A percentile compares a stretch with the other conserved stretches of the same genome.
These are phyloP conservation scores for Eriosoma lanigerum DNA, from an alignment of 1,140 invertebrate species.

Conservation along the genomic window DNA sequence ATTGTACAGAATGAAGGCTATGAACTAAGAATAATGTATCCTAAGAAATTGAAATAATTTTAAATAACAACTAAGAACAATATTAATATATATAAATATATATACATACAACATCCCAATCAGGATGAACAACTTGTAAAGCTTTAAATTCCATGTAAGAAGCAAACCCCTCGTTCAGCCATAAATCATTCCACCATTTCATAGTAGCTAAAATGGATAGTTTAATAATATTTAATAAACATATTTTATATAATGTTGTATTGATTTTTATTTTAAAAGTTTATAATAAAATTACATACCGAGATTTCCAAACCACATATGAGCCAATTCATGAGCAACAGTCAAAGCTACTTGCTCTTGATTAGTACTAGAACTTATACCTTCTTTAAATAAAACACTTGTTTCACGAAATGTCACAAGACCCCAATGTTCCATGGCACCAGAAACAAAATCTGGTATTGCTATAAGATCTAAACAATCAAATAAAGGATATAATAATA, in stretches of 20 bases:
- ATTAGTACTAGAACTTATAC: constrained; percentile 70
- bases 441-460: constrained; percentile 92
- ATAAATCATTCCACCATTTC: constrained; percentile 91
- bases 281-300: constrained; percentile 60
- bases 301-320: constrained; percentile 90
- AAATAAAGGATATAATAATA: neutral
- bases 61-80: no score
- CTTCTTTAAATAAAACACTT: constrained; percentile 73
- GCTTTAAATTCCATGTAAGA: constrained; percentile 83
- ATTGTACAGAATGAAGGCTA: constrained; percentile 70
- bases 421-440: constrained; percentile 96
- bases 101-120: constrained; percentile 78
- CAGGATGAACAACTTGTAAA: constrained; percentile 69
- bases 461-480: constrained; percentile 79
- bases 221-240: neutral
- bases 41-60: constrained; percentile 49
- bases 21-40: constrained; percentile 53
- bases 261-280: no score
- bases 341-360: constrained; percentile 78
- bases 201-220: constrained; percentile 71
- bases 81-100: neutral
- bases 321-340: constrained; percentile 87
- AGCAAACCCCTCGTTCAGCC: constrained; percentile 92
- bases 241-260: neutral
- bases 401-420: constrained; percentile 82